Evolutionary conservation across 2,888 invertebrate species (phyloP), one percentile per base, ranked within the genome.

Genomic region (Eupithecia tripunctaria): DNA sequence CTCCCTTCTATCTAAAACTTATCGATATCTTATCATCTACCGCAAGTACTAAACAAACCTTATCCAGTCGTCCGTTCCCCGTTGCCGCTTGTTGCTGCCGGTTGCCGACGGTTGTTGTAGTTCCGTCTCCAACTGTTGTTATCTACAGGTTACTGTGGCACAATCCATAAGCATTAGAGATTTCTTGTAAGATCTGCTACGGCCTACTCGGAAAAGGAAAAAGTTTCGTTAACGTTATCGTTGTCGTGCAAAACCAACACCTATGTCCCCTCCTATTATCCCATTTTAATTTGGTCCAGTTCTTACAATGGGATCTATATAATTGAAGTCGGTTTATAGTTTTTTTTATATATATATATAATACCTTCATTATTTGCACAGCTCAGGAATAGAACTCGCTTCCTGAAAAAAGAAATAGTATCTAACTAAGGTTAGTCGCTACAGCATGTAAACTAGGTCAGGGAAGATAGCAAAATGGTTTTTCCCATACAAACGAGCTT

Each of bases 401-500:
- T n/a, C n/a, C n/a, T n/a, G n/a, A n/a, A n/a, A n/a, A n/a, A n/a
- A n/a, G n/a, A 18, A n/a, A 8, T 43, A 2, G 6, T n/a, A 43
- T 51, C 8, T 21, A 10, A n/a, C n/a, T 43, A 8, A 14, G n/a
- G 47, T 21, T 38, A 64, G 21, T 76, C 78, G 70, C 73, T 67
- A 0, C 60, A 15, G 0, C 70, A 38, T 67, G 6, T 15, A 41
- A 3, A 62, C 75, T 70, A 36, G 41, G 59, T 76, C 29, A 32
- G 21, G 32, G 41, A 15, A 62, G 29, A 60, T 27, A 63, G 67
- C 71, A 70, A 79, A 81, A 80, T 79, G 77, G 77, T 56, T 73
- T 80, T 79, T 76, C 78, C 80, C 78, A 80, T 76, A 79, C 79
- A 79, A 81, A 80, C 80, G 79, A 76, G 76, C 78, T 75, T 18